Evolutionary conservation across 2,113 vertebrate genomes (phyloP).

Genomic region (Oreochromis niloticus): DNA sequence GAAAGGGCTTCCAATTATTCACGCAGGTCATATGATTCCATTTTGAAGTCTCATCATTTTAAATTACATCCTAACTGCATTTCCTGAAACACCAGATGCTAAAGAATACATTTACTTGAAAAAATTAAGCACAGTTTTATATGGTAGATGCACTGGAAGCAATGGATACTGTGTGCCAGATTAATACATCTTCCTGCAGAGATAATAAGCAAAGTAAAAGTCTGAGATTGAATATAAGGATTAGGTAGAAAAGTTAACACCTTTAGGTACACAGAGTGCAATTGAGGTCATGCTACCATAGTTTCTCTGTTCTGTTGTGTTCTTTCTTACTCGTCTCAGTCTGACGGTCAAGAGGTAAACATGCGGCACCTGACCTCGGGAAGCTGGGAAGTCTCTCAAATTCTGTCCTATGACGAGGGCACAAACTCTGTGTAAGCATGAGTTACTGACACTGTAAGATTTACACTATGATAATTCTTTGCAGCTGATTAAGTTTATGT

Average conservation of each 20-base stretch:
- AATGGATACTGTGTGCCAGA: background rate
- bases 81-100: constrained; percentile 12
- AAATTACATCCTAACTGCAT: background rate
- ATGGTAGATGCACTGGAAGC: background rate
- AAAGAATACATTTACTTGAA: background rate
- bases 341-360: constrained; percentile 38
- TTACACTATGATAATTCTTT: background rate
- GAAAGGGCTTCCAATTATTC: background rate
- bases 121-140: background rate
- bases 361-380: constrained; percentile 70
- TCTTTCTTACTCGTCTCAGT: constrained; percentile 2
- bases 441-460: background rate
- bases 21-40: background rate
- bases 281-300: background rate
- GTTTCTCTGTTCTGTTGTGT: background rate
- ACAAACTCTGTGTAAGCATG: constrained; percentile 47
- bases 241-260: background rate
- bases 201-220: background rate
- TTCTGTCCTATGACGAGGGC: constrained; percentile 59
- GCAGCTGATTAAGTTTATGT: background rate
- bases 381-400: constrained; percentile 68
- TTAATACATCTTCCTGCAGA: background rate
- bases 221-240: background rate
- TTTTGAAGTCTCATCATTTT: background rate
- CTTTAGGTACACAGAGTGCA: background rate